phyloP scores from a whole-genome alignment of 1,140 invertebrate species.

The Potamilus streckersoni region DNA sequence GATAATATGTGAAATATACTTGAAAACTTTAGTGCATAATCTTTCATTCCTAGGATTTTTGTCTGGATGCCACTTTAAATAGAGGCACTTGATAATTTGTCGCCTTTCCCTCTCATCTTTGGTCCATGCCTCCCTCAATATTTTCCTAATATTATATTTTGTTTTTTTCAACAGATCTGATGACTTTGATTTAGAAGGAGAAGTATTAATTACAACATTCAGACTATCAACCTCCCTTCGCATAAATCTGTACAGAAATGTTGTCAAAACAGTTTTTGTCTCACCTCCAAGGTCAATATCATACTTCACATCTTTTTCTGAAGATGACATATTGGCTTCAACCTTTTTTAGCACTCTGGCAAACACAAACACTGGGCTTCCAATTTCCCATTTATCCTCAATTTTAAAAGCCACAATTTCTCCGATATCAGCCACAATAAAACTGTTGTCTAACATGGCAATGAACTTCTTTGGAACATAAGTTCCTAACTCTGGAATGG shows the following conservation, averaged over 20 bases:
- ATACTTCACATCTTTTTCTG: constrained; percentile 30
- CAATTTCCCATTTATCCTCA: not conserved
- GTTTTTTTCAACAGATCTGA: not conserved
- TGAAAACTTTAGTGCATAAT: constrained; percentile 47
- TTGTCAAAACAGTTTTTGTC: constrained; percentile 27
- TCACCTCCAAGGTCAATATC: constrained; percentile 40
- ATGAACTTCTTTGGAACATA: constrained; percentile 17
- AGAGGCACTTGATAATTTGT: constrained; percentile 50
- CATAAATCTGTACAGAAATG: constrained; percentile 47
- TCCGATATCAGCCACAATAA: constrained; percentile 46
- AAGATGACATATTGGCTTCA: not conserved
- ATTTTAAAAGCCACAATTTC: constrained; percentile 32
- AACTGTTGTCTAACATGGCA: constrained; percentile 9
- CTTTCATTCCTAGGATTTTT: constrained; percentile 51
- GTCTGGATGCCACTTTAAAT: constrained; percentile 61
- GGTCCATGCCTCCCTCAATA: constrained; percentile 42
- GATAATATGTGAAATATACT: constrained; percentile 36
- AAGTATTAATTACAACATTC: not conserved
- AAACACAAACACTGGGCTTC: constrained; percentile 24
- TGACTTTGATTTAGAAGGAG: not conserved
- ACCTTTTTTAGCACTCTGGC: constrained; percentile 25
- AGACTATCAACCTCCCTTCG: constrained; percentile 1
- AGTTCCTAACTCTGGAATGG: not conserved
- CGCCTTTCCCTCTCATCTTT: constrained; percentile 40
- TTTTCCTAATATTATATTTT: constrained; percentile 34